Conservation (phyloP, 2,797 vertebrate genomes). For the Muscicapa striata region DNA sequence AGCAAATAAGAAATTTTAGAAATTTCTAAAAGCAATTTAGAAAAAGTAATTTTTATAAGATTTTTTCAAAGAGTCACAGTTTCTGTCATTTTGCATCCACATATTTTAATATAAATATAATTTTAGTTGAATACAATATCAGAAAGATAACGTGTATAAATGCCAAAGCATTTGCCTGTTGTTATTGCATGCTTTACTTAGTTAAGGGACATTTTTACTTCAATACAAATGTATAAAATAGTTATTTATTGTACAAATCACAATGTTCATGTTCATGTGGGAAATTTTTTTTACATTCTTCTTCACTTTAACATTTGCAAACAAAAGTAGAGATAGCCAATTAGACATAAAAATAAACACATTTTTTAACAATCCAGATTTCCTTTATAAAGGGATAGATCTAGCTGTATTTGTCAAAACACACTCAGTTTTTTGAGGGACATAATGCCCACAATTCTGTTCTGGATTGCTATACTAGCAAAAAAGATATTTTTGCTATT, state of each 20-base stretch:
- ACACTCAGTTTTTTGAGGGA: neutral
- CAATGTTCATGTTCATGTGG: neutral
- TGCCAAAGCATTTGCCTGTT: neutral
- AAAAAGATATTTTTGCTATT: neutral
- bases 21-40: too few relatives aligned
- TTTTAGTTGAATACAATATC: neutral
- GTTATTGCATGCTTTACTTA: neutral
- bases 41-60: neutral
- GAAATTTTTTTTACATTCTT: too few relatives aligned
- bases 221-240: neutral
- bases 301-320: neutral
- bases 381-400: neutral
- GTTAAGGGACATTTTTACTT: neutral
- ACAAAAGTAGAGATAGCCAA: neutral
- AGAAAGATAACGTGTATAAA: neutral
- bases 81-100: neutral
- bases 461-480: neutral
- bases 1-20: neutral
- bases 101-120: neutral
- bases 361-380: accelerated
- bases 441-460: neutral
- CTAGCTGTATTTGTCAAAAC: neutral
- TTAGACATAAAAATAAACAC: neutral
- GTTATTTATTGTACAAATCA: neutral
- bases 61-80: neutral